A percentile compares a stretch with the other conserved stretches of the same genome.
These are phyloP conservation scores for Neolamprologus devosi DNA, from an alignment of 2,113 vertebrate species.

Conservation along the genomic window DNA sequence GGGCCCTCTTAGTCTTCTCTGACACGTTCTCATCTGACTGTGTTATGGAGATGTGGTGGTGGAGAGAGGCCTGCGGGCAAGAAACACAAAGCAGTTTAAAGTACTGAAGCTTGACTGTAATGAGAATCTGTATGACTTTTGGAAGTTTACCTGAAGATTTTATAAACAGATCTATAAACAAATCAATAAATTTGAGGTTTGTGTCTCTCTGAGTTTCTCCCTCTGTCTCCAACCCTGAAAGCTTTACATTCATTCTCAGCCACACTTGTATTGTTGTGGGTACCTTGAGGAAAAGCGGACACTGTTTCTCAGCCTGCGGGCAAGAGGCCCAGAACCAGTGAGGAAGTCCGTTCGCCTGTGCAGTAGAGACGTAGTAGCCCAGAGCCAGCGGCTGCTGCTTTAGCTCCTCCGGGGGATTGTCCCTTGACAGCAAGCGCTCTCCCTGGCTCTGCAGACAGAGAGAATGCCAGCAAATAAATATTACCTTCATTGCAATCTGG, in stretches of 20 bases:
- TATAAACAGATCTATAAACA: background rate
- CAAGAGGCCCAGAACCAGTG: constrained; percentile 99
- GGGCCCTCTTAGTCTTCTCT: constrained; percentile 85
- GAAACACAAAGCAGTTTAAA: background rate
- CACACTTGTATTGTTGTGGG: background rate
- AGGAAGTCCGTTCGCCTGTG: constrained; percentile 89
- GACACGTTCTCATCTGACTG: constrained; percentile 88
- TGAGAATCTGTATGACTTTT: background rate
- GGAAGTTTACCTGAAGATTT: background rate
- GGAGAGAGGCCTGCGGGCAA: constrained; percentile 83
- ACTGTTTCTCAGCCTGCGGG: constrained; percentile 95
- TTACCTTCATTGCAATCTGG: background rate
- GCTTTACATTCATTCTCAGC: background rate
- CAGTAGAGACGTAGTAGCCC: constrained; percentile 96
- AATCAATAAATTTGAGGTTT: background rate
- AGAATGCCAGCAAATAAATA: background rate
- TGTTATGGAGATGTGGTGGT: constrained; percentile 93
- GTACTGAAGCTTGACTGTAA: background rate
- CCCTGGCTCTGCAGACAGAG: constrained; percentile 80
- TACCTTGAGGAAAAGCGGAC: constrained; percentile 97
- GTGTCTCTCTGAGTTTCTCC: background rate
- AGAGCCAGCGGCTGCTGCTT: constrained; percentile 96
- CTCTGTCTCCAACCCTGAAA: background rate
- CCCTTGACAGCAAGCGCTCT: constrained; percentile 88
- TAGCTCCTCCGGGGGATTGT: constrained; percentile 91